Evolutionary conservation across 1,140 invertebrate genomes (phyloP), one percentile per base, ranked within the genome.

Genomic region (Lanistes nyassanus): DNA sequence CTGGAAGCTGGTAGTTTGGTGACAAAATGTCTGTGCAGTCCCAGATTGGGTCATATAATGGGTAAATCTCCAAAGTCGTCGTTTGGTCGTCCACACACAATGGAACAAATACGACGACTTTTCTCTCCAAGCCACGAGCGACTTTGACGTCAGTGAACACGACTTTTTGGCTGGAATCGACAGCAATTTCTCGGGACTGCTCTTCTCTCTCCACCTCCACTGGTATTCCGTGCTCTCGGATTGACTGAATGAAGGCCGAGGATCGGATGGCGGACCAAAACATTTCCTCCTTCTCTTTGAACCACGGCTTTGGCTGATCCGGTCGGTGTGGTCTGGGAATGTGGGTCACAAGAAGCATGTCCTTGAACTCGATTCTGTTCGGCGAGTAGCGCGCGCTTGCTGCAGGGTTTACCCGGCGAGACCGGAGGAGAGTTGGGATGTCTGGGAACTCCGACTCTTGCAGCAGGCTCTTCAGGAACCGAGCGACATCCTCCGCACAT

Each of bases 41-140:
- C n/a, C n/a, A n/a, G n/a, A n/a, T n/a, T n/a, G n/a, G n/a, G n/a
- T n/a, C n/a, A n/a, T n/a, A n/a, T n/a, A n/a, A n/a, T n/a, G n/a
- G n/a, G n/a, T n/a, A n/a, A n/a, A n/a, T n/a, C n/a, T n/a, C 42
- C 5, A 6, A 6, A 47, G 42, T 1, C 5, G 42, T 6, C 9
- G 5, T 13, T 16, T 9, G 42, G 42, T 39, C 26, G 23, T 39
- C 65, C 3, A 36, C 13, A 31, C 9, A 21, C 19, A 36, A 19
- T 23, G 47, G 68, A 1, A 70, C 47, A 26, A 56, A 72, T n/a
- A 72, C 16, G 21, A 72, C 70, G 31, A 72, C 36, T 56, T 72
- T 72, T 29, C 70, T 58, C 36, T 72, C 70, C 23, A 72, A n/a
- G 37, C 70, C 56, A 4, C 70, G 53, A 29, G 37, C 70, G 11